A percentile compares a stretch with the other conserved stretches of the same genome.
phyloP scores from a whole-genome alignment of 1,140 invertebrate genomes.

The Sminthurinus signatus region DNA sequence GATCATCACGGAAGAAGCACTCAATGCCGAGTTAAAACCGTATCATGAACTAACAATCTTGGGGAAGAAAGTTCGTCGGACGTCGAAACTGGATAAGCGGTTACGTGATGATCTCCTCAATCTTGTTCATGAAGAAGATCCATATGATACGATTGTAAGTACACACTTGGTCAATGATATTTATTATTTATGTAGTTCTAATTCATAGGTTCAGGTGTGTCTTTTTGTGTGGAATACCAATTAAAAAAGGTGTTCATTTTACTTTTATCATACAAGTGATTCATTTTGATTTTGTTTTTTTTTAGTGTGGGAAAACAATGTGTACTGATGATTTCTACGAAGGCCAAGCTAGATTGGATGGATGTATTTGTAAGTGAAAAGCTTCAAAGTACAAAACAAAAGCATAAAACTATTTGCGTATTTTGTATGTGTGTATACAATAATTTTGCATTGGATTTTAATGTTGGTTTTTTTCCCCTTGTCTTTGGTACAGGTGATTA shows the following conservation, averaged over 20 bases:
- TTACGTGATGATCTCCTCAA: constrained; percentile 69
- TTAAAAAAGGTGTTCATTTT: too few relatives aligned
- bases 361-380: constrained; percentile 56
- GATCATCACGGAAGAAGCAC: constrained; percentile 76
- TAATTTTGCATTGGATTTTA: too few relatives aligned
- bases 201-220: too few relatives aligned
- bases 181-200: too few relatives aligned
- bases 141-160: constrained; percentile 76
- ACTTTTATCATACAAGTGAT: too few relatives aligned
- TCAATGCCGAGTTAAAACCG: constrained; percentile 70
- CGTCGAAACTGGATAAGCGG: constrained; percentile 72
- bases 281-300: too few relatives aligned
- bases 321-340: constrained; percentile 98
- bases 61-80: constrained; percentile 73
- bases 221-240: too few relatives aligned
- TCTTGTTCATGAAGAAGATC: constrained; percentile 63
- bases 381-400: neutral
- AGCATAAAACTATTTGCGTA: neutral
- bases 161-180: too few relatives aligned
- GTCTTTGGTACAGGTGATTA: constrained; percentile 4
- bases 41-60: constrained; percentile 67
- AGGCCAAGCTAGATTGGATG: constrained; percentile 90
- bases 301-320: constrained; percentile 91
- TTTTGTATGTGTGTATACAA: too few relatives aligned
- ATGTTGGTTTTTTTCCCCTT: neutral